Evolutionary conservation across 2,888 invertebrate genomes (phyloP), one percentile per base, ranked within the genome.

Genomic region (Sinelater perroti): DNA sequence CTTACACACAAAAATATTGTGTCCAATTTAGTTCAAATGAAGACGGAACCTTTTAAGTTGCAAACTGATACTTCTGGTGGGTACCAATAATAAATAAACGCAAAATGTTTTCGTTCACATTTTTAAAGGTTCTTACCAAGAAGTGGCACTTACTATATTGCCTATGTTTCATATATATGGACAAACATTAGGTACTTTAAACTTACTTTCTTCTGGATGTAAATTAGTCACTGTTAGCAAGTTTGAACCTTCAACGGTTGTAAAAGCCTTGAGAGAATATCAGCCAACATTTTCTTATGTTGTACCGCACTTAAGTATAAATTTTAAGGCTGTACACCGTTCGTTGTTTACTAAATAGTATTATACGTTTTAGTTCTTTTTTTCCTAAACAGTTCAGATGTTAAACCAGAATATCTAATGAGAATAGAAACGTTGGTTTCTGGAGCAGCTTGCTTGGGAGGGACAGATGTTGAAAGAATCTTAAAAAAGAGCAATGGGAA

Each of bases 91-190:
- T n/a, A n/a, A n/a, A n/a, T n/a, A n/a, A n/a, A n/a, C n/a, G n/a
- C n/a, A n/a, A n/a, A n/a, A n/a, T n/a, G n/a, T n/a, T n/a, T n/a
- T n/a, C n/a, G n/a, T n/a, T n/a, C n/a, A n/a, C n/a, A n/a, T n/a
- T n/a, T n/a, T n/a, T n/a, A 21, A n/a, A 72, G 72, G 61, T 7
- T 53, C 61, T 33, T 30, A 65, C 45, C 78, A 78, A 67, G 77
- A 77, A 44, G 64, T 74, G 0, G 55, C 74, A 11, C 72, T 77
- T 3, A 65, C 68, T 6, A 66, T 78, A 8, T 63, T 84, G 28
- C 84, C 84, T 4, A 78, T 82, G 68, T 84, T 77, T 65, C 84
- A 84, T 67, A 80, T 82, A 26, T 84, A 81, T 64, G 84, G 83
- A 5, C 70, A 81, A 65, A 74, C 74, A n/a, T 75, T 78, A 0